These are phyloP conservation scores for Hirudo medicinalis DNA, from an alignment of 1,140 invertebrate genomes.

Conservation along the genomic window DNA sequence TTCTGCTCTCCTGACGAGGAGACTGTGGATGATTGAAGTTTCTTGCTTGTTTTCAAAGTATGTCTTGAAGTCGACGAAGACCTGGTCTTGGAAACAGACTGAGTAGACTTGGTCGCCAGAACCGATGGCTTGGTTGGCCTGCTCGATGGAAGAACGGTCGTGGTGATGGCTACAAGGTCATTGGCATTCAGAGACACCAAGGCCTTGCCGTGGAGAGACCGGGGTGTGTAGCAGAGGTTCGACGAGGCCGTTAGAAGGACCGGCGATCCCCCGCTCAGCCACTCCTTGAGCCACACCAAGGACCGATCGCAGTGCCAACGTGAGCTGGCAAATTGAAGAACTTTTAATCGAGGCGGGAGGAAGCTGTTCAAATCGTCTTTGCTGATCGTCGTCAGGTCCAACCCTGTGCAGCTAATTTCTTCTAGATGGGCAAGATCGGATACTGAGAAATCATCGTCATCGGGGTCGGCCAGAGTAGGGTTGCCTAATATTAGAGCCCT, in stretches of 20 bases:
- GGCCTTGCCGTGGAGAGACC: conserved; percentile 28
- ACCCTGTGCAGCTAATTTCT: conserved; percentile 53
- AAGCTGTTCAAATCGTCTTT: conserved; percentile 55
- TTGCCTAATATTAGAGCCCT: conserved; percentile 47
- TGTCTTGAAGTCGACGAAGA: not conserved
- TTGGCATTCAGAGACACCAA: conserved; percentile 29
- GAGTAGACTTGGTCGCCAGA: not conserved
- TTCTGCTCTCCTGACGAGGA: no score
- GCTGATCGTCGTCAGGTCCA: conserved; percentile 49
- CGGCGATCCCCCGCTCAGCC: conserved; percentile 25
- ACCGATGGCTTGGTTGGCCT: no score
- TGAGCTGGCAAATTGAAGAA: conserved; percentile 37
- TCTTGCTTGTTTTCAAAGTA: not conserved
- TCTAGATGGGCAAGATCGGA: conserved; percentile 48
- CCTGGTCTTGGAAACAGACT: no score
- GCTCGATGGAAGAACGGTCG: not conserved
- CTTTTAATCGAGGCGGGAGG: conserved; percentile 45
- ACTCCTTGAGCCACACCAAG: conserved; percentile 33
- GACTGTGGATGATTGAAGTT: not conserved
- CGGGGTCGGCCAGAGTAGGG: not conserved
- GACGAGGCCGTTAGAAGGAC: conserved; percentile 25
- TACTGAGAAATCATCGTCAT: conserved; percentile 46
- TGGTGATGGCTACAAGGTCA: conserved; percentile 24
- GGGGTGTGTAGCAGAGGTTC: conserved; percentile 30
- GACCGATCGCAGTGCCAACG: conserved; percentile 37